A percentile compares a stretch with the other conserved stretches of the same genome.
Evolutionary conservation across 2,888 invertebrate genomes (phyloP).

Genomic region (Odontocerum albicorne): DNA sequence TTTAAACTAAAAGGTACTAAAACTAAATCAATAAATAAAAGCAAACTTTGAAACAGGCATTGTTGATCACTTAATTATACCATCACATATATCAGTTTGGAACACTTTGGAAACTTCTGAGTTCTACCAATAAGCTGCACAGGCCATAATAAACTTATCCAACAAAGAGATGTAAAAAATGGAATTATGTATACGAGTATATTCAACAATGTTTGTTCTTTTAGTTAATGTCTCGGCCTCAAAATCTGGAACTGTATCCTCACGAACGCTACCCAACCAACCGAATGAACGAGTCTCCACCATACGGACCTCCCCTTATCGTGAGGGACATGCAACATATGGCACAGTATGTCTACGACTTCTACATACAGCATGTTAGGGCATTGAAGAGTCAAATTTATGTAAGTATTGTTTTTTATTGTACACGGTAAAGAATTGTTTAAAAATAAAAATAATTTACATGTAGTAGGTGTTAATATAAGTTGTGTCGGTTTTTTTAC

Average conservation of each 20-base stretch:
- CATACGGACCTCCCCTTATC: constrained; percentile 56
- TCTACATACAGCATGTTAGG: constrained; percentile 79
- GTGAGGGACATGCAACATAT: constrained; percentile 91
- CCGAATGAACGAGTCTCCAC: constrained; percentile 53
- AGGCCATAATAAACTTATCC: no score
- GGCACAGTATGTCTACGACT: constrained; percentile 92
- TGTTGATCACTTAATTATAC: no score
- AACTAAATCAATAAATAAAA: no score
- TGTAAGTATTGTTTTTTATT: constrained; percentile 44
- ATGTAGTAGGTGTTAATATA: no score
- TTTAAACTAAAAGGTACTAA: no score
- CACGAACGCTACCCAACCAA: constrained; percentile 79
- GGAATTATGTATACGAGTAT: background rate
- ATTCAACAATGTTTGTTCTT: constrained; percentile 38
- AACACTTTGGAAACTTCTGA: background rate
- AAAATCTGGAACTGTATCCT: constrained; percentile 76
- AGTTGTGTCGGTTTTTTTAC: no score
- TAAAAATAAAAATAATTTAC: no score
- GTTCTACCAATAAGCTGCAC: background rate
- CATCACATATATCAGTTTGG: no score
- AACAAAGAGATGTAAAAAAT: no score
- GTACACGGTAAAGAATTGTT: no score
- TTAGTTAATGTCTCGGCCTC: constrained; percentile 79
- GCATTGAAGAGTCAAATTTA: constrained; percentile 57
- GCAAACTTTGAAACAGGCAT: no score